Evolutionary conservation across 2,113 vertebrate genomes (phyloP).

Genomic region (Ammodytes marinus): DNA sequence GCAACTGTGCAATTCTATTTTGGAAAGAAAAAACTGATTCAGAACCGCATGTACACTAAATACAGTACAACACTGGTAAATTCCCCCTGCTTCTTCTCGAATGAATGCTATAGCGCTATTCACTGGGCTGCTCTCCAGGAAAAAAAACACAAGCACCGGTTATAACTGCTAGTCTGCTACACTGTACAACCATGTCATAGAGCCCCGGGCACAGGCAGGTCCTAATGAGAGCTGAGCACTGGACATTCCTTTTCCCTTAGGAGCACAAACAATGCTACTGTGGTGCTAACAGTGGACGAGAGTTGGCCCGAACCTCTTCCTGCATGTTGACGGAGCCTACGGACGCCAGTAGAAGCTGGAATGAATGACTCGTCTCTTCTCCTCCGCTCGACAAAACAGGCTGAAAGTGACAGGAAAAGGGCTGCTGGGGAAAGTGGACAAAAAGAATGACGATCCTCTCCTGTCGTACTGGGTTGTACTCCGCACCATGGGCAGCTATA

Average conservation of each 20-base stretch:
- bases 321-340: conserved; percentile 66
- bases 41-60: background rate
- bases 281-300: conserved; percentile 46
- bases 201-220: conserved; percentile 8
- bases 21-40: conserved; percentile 2
- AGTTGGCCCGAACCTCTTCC: conserved; percentile 77
- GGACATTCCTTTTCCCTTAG: conserved; percentile 48
- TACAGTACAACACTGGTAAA: conserved; percentile 9
- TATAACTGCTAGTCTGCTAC: conserved; percentile 6
- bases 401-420: conserved; percentile 26
- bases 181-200: conserved; percentile 29
- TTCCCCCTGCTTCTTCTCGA: conserved; percentile 26
- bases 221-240: conserved; percentile 57
- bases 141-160: conserved; percentile 36
- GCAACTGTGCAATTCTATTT: background rate
- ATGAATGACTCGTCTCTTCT: conserved; percentile 70
- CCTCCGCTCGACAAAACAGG: conserved; percentile 25
- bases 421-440: conserved; percentile 38
- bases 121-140: conserved; percentile 45
- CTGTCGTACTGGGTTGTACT: conserved; percentile 21
- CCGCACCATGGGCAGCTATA: conserved; percentile 34
- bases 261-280: conserved; percentile 71
- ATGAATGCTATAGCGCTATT: conserved; percentile 30
- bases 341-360: conserved; percentile 41
- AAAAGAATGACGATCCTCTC: conserved; percentile 28